Evolutionary conservation across 2,888 invertebrate genomes (phyloP), one percentile per base, ranked within the genome.

Genomic region (Rambutsinella grinnellia): DNA sequence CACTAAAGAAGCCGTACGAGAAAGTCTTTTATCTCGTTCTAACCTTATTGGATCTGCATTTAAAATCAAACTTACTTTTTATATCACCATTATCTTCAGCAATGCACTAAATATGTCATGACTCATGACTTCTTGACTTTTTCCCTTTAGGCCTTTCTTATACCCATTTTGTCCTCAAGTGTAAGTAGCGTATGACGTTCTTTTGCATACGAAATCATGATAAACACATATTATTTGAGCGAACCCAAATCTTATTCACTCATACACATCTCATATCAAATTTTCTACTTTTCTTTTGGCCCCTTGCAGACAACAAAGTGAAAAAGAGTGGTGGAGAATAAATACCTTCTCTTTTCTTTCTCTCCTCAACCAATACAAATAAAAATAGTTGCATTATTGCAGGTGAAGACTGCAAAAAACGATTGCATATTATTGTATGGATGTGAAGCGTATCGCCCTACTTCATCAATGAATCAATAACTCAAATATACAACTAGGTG

Each of bases 401-500:
- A 36, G 36, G 13, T n/a, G 36, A 36, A 36, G 36, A 36, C 13
- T 8, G 36, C 5, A 36, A 36, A 13, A 13, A 36, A 70, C n/a
- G 61, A 28, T 69, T 69, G 61, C 47, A 62, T 62, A 69, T 56
- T 70, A 70, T 72, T 49, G 65, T 58, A 46, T 19, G 72, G 49
- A 72, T 66, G 72, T 72, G 72, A 72, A 72, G 72, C 72, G 66
- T 66, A 72, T 72, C 72, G 72, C 28, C 72, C 72, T 72, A 72
- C 72, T 72, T 72, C 72, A 72, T 60, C 72, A 72, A 47, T 72
- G 72, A 72, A 72, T 72, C 72, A 72, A 72, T 72, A 72, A 66
- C 49, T 53, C 53, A 54, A 62, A 60, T 61, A 66, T 54, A 66
- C 66, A 71, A 65, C 72, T 72, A 66, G 72, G 72, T 72, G 72